Evolutionary conservation across 2,888 invertebrate genomes (phyloP), one percentile per base, ranked within the genome.

Genomic region (Melieria crassipennis): DNA sequence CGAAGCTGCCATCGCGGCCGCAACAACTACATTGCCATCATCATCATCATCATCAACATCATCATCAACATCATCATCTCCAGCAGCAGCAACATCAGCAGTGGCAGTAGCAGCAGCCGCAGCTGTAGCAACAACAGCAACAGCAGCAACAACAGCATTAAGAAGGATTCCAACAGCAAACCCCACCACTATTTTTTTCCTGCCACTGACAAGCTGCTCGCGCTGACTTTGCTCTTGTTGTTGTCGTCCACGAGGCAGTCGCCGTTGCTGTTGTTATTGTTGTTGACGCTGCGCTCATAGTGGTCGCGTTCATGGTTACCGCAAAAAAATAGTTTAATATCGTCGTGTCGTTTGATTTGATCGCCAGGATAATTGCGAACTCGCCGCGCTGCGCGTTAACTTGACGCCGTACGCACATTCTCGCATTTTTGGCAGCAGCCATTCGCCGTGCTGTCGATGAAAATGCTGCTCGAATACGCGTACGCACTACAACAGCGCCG

Each of bases 241-340:
- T 61, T 46, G 45, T 43, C 11, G 7, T 46, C 5, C 11, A 16
- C 30, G n/a, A 4, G 47, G 6, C 10, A 7, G 43, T 56, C n/a
- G 50, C 9, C 63, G 64, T 13, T 58, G 46, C 46, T 58, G 71
- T 42, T 50, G 56, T 7, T 74, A 77, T 76, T 75, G 78, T 71
- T 76, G 79, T 75, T 76, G 80, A 73, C 78, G 77, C 73, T 79
- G 77, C 81, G 80, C 81, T 81, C 84, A 82, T 84, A 81, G 85
- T 81, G 85, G 85, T 86, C 85, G 85, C 85, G 84, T 85, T 85
- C 83, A 83, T 84, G 83, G 83, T 84, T 84, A 85, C 85, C 86
- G 82, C 86, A 85, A 86, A 84, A 79, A 85, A 85, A 84, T 85
- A 83, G 84, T 86, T 86, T 85, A 85, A 86, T 85, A 85, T 82